Percentiles rank a stretch among this genome's conserved stretches.
These are phyloP conservation scores for Synergus gifuensis DNA, from an alignment of 2,888 invertebrate genomes.

Conservation along the genomic window DNA sequence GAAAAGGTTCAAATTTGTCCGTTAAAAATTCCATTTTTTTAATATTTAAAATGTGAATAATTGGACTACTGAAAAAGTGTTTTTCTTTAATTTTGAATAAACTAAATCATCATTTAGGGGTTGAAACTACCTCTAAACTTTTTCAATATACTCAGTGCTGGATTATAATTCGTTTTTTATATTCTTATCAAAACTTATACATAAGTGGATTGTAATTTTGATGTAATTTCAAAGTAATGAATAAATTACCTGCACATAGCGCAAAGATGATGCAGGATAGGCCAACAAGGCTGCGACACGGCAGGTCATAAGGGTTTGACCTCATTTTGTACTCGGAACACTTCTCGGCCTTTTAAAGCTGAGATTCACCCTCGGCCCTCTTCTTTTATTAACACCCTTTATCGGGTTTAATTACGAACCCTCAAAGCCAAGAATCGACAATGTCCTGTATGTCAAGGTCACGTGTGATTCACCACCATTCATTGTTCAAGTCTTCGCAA, in stretches of 20 bases:
- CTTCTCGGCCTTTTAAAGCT: slow-evolving; percentile 47
- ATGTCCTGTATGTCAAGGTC: slow-evolving; percentile 30
- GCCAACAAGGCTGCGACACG: slow-evolving; percentile 49
- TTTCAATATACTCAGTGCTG: no score
- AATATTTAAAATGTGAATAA: no score
- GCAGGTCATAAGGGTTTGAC: slow-evolving; percentile 55
- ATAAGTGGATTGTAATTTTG: no score
- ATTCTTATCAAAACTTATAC: no score
- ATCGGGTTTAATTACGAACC: slow-evolving; percentile 28
- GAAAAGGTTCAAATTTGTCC: no score
- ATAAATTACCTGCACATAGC: slow-evolving; percentile 58
- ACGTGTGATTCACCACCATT: slow-evolving; percentile 8
- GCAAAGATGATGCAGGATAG: slow-evolving; percentile 52
- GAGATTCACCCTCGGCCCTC: slow-evolving; percentile 39
- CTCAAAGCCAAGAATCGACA: slow-evolving; percentile 20
- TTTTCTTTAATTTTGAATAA: no score
- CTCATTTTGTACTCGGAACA: slow-evolving; percentile 58
- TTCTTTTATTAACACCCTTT: slow-evolving; percentile 36
- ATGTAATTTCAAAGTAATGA: neutral
- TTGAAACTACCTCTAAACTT: no score
- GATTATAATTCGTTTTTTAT: neutral
- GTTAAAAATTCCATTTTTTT: no score
- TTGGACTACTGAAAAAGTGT: no score
- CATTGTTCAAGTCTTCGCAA: slow-evolving; percentile 18
- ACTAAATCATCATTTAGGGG: no score